Conservation (phyloP, 2,797 vertebrate genomes). For the Epinephelus awoara region DNA sequence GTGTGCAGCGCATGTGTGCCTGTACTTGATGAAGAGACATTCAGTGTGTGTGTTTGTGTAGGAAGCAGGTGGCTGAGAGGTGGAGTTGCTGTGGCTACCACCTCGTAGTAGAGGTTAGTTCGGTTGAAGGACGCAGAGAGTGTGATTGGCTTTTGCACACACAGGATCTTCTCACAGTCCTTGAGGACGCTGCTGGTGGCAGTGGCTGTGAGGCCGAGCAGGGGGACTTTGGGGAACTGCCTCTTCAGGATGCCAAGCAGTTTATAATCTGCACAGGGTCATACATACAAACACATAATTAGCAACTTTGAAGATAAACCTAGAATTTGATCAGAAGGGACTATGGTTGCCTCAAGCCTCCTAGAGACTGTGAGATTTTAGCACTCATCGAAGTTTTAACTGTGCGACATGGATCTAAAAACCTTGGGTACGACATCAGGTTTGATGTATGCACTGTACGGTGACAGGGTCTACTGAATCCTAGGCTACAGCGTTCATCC, state of each 20-base stretch:
- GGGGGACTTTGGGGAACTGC: conserved; percentile 91
- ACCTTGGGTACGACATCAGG: no score
- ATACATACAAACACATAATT: background rate
- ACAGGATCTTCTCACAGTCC: conserved; percentile 95
- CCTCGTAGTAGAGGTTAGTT: conserved; percentile 96
- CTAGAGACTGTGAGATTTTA: background rate
- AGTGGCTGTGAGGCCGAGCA: conserved; percentile 96
- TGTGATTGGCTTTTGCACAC: conserved; percentile 89
- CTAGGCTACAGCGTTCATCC: no score
- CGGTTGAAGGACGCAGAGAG: conserved; percentile 96
- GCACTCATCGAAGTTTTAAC: no score
- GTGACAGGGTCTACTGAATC: no score
- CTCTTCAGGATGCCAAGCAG: conserved; percentile 97
- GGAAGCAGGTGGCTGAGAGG: conserved; percentile 16
- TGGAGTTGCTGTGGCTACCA: conserved; percentile 53
- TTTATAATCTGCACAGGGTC: conserved; percentile 90
- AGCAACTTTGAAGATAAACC: background rate
- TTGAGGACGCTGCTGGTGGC: conserved; percentile 93
- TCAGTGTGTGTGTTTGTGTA: background rate
- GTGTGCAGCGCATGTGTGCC: background rate
- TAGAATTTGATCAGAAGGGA: background rate
- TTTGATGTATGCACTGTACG: no score
- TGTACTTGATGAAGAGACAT: background rate
- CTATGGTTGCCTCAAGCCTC: background rate
- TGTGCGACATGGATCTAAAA: no score